Evolutionary conservation across 1,140 invertebrate genomes (phyloP), one percentile per base, ranked within the genome.

Genomic region (Andrena cerasifolii): DNA sequence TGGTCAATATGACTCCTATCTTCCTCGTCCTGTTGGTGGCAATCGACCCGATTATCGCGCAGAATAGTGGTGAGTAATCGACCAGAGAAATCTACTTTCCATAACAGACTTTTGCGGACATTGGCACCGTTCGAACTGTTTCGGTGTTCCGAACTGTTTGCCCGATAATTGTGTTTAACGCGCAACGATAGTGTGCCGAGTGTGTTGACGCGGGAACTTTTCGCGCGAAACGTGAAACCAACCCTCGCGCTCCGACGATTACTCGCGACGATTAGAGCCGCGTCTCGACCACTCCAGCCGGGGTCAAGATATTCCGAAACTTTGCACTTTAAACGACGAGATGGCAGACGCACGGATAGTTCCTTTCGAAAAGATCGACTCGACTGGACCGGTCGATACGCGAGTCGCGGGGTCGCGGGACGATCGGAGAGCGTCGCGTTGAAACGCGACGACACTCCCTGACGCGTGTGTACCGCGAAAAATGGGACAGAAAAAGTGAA

Each of bases 1-100:
- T 89, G 88, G 91, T 92, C 92, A 93, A 90, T 92, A 93, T 93
- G 92, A 92, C 92, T 91, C 92, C 91, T 89, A 91, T 93, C 87
- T 92, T 93, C 89, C 91, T 93, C 84, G 88, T 92, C 88, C 90
- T 93, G 87, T 92, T 93, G 90, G 85, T 92, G 91, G 91, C 90
- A 88, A 92, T 93, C 91, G 89, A 92, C 90, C 89, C 89, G 85
- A 90, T 92, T 86, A 89, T 92, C 86, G 91, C 91, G 86, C 91
- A 92, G 87, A 88, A 88, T 90, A 83, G 61, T 85, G 92, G 91
- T 93, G 91, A 93, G 91, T 92, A 92, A 89, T 89, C 78, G 82
- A 84, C 82, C 78, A 86, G 80, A 75, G 59, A 77, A 77, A 84
- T 82, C 61, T 31, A 68, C 21, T 71, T 84, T 40, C 65, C 49